Base-by-base conservation (phyloP, 2,113 vertebrate species). In the Thamnophis sirtalis region DNA sequence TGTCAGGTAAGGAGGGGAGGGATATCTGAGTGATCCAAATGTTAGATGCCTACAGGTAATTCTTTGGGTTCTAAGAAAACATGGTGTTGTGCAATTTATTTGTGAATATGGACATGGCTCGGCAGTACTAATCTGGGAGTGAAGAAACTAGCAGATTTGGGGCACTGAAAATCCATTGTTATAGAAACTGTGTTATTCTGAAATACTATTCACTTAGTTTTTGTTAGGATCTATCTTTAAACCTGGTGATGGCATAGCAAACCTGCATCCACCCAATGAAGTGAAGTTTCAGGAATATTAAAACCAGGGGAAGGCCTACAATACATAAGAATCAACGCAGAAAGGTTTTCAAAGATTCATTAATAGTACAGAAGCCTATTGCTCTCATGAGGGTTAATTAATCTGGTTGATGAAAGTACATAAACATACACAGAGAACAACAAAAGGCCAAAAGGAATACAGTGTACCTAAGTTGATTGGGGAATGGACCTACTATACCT, bases 311-410 rank as follows among this genome's bases (percentile, higher is more conserved):
- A 56, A 86, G 43, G 19, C 3, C 13, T 38, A 21, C 49, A 49
- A 56, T 2, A 53, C 17, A 33, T 33, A 73, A 91, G 22, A 43
- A 88, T n/a, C 43, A 54, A 22, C 55, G 58, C 21, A 54, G 15
- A n/a, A 26, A 4, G 43, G 6, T 43, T 92, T 89, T 51, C 89
- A 24, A 0, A 0, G 86, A 80, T 80, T 33, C 73, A 43, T 80
- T 80, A 43, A 80, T 80, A 80, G 33, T 38, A 43, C 73, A 51
- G 48, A 86, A 84, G 53, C 43, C 0, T 56, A 56, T 53, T 84
- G 91, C 80, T 48, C 24, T 91, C 58, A 73, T 26, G 43, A 87
- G 48, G 2, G 93, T 49, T 86, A 93, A 91, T 90, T 92, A 91
- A 88, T 0, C 0, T 0, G 0, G 33, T 51, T 15, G 91, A 3